Percentiles rank a stretch among this genome's conserved stretches.
These are phyloP conservation scores for Ophion slaviceki DNA, from an alignment of 2,888 invertebrate genomes.

Conservation along the genomic window DNA sequence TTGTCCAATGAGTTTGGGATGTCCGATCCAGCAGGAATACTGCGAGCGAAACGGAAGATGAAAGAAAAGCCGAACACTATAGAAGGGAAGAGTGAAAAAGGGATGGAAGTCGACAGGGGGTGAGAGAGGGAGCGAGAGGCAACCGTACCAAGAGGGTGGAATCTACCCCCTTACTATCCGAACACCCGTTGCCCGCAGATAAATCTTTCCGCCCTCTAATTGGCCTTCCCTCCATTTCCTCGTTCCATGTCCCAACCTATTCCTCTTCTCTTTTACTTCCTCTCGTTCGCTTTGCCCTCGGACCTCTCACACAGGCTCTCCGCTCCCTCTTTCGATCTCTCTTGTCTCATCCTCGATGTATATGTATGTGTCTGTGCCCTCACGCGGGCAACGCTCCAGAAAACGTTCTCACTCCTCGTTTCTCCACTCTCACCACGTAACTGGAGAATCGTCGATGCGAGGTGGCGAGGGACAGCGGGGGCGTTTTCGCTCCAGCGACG, in stretches of 20 bases:
- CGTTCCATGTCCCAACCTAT: constrained; percentile 78
- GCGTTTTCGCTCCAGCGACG: constrained; percentile 55
- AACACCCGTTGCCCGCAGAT: constrained; percentile 83
- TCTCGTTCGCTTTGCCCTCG: constrained; percentile 62
- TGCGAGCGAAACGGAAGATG: constrained; percentile 75
- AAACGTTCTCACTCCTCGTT: constrained; percentile 69
- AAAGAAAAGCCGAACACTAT: constrained; percentile 66
- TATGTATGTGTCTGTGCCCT: constrained; percentile 47
- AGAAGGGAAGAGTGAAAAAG: constrained; percentile 40
- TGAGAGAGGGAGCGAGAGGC: constrained; percentile 38
- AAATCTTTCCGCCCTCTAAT: constrained; percentile 84
- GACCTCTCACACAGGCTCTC: constrained; percentile 51
- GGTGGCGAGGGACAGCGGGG: constrained; percentile 22
- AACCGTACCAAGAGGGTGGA: constrained; percentile 28
- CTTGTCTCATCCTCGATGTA: constrained; percentile 69
- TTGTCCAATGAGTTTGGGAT: constrained; percentile 69
- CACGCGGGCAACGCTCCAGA: constrained; percentile 79
- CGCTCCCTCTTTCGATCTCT: constrained; percentile 67
- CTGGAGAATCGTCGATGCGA: constrained; percentile 29
- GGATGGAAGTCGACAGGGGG: constrained; percentile 39
- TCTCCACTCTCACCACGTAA: constrained; percentile 40
- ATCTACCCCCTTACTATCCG: constrained; percentile 79
- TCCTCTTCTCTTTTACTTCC: constrained; percentile 69
- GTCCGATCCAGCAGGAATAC: constrained; percentile 79
- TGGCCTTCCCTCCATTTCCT: constrained; percentile 83